phyloP scores from a whole-genome alignment of 2,113 vertebrate species.

The Cariama cristata region DNA sequence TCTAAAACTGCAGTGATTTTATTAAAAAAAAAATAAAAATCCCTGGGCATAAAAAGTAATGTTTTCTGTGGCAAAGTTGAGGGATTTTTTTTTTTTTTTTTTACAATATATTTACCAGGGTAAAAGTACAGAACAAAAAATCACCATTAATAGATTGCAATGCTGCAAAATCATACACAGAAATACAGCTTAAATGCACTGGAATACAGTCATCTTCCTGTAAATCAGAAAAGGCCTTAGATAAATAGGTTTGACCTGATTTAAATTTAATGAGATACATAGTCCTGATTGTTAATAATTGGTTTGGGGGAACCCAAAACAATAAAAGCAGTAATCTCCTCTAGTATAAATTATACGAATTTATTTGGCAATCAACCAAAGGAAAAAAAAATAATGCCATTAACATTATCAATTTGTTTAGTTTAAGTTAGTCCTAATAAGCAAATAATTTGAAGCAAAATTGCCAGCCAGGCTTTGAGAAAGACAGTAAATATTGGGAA shows the following conservation, averaged over 20 bases:
- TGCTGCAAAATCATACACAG: neutral
- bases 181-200: neutral
- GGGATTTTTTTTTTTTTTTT: conserved; percentile 35
- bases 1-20: conserved; percentile 72
- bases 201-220: conserved; percentile 11
- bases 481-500: neutral
- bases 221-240: conserved; percentile 13
- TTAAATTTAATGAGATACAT: conserved; percentile 31
- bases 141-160: neutral
- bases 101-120: conserved; percentile 15
- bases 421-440: conserved; percentile 1
- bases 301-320: conserved; percentile 40
- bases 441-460: conserved; percentile 37
- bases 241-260: conserved; percentile 40
- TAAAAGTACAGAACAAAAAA: conserved; percentile 36
- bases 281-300: conserved; percentile 53
- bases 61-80: conserved; percentile 56
- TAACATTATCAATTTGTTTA: conserved; percentile 40
- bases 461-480: neutral
- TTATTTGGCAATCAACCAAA: conserved; percentile 40
- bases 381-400: neutral
- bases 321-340: conserved; percentile 52
- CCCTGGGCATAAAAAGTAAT: conserved; percentile 68
- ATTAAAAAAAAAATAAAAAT: conserved; percentile 5
- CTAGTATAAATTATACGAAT: conserved; percentile 46